Evolutionary conservation across 2,888 invertebrate genomes (phyloP), one percentile per base, ranked within the genome.

Genomic region (Dryomyza anilis): DNA sequence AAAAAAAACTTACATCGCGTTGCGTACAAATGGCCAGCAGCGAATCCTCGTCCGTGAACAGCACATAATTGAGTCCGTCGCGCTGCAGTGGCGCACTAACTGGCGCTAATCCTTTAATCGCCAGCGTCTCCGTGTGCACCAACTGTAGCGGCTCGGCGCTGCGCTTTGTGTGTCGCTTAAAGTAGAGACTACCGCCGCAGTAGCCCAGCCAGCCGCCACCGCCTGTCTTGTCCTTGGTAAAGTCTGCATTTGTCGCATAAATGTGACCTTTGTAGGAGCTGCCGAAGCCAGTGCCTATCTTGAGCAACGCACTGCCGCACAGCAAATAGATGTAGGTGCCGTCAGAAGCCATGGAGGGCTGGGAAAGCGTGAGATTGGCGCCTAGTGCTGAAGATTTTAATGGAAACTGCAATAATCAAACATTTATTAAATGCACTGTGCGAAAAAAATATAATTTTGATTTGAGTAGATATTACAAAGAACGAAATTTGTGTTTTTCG

Each of bases 211-310:
- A 95, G 59, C 94, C 94, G 14, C 93, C 95, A n/a, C n/a, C n/a
- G 56, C 94, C 94, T 71, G 86, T 87, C 55, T 88, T 87, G 77
- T 94, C 94, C 70, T 90, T 89, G 7, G 90, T 89, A 80, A 96
- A 94, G 80, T 95, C 92, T 27, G 91, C 88, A 81, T 94, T 94
- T 79, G 92, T 89, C 70, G 90, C 85, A 79, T 96, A 94, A 23
- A 96, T 87, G 77, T 94, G 92, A n/a, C 96, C 97, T 83, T 92
- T 92, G 71, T 95, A 88, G 7, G 98, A 96, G 70, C 94, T 95
- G 57, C 94, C 93, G 80, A 95, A 95, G 7, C 98, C 98, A 58
- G 96, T 94, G 19, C 98, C 98, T 68, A 98, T 89, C 85, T 98
- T 98, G 69, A 94, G 86, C 52, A 98, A 85, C 1, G 95, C 94